Evolutionary conservation across 2,888 invertebrate genomes (phyloP).

Genomic region (Diarsia mendica): DNA sequence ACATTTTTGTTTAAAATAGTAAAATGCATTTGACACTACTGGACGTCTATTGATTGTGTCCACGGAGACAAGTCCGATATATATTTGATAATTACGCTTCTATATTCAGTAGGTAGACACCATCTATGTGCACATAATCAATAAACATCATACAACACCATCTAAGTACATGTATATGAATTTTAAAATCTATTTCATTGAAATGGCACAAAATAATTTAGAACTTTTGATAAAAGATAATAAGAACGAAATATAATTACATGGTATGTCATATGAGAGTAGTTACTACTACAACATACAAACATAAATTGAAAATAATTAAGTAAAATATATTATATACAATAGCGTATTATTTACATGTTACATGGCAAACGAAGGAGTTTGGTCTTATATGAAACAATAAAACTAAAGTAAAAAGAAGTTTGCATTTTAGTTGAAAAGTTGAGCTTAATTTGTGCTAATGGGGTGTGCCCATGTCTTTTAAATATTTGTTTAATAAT

Average conservation of each 20-base stretch:
- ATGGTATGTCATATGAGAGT: conserved; percentile 59
- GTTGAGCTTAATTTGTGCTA: conserved; percentile 78
- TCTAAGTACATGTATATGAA: conserved; percentile 48
- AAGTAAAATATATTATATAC: conserved; percentile 73
- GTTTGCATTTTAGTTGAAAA: conserved; percentile 74
- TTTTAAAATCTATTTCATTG: conserved; percentile 70
- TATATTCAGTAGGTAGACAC: neutral
- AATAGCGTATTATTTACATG: conserved; percentile 80
- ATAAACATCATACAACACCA: conserved; percentile 45
- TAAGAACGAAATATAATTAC: conserved; percentile 64
- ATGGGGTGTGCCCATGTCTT: conserved; percentile 70
- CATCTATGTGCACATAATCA: conserved; percentile 40
- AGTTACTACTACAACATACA: conserved; percentile 66
- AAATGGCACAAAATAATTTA: conserved; percentile 83
- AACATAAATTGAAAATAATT: conserved; percentile 64
- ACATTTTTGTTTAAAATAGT: conserved; percentile 51
- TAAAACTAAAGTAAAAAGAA: conserved; percentile 64
- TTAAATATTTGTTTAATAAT: conserved; percentile 71
- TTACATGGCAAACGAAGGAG: conserved; percentile 86
- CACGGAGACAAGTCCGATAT: conserved; percentile 8
- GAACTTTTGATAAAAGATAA: conserved; percentile 70
- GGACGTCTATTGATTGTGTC: conserved; percentile 54
- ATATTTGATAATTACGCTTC: conserved; percentile 30
- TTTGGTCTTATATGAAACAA: conserved; percentile 79
- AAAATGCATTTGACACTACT: conserved; percentile 56